Evolutionary conservation across 2,888 invertebrate genomes (phyloP).

Genomic region (Lepidochrysops patricia): DNA sequence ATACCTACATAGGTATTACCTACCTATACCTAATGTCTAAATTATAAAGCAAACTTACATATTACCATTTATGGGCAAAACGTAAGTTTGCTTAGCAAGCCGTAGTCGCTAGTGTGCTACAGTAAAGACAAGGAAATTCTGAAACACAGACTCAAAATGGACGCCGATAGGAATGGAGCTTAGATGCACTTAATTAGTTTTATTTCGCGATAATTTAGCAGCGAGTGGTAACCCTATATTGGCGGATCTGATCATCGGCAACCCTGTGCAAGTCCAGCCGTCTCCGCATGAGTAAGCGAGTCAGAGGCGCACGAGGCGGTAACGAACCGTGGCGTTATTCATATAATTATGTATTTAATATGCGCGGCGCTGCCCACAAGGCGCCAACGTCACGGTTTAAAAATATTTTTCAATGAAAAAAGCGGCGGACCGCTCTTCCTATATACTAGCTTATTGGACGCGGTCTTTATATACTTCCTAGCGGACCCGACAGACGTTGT

Average conservation of each 20-base stretch:
- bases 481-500: too few species aligned
- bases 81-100: too few species aligned
- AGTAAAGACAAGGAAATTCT: too few species aligned
- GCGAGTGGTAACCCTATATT: not conserved
- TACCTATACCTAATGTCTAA: too few species aligned
- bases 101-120: too few species aligned
- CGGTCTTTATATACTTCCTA: slow-evolving; percentile 5
- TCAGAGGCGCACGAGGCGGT: slow-evolving; percentile 22
- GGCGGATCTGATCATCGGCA: not conserved
- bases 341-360: slow-evolving; percentile 28
- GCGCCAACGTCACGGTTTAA: slow-evolving; percentile 20
- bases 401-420: slow-evolving; percentile 12
- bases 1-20: too few species aligned
- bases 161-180: too few species aligned
- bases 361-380: slow-evolving; percentile 23
- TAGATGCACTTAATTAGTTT: too few species aligned
- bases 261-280: slow-evolving; percentile 17
- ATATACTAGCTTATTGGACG: slow-evolving; percentile 17
- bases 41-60: too few species aligned
- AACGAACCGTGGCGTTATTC: slow-evolving; percentile 28
- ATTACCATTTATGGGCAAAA: too few species aligned
- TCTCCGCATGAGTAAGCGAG: slow-evolving; percentile 7
- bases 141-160: too few species aligned
- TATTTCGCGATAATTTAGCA: too few species aligned
- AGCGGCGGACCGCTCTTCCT: slow-evolving; percentile 12